Evolutionary conservation across 2,113 vertebrate genomes (phyloP), one percentile per base, ranked within the genome.

Genomic region (Panurus biarmicus): DNA sequence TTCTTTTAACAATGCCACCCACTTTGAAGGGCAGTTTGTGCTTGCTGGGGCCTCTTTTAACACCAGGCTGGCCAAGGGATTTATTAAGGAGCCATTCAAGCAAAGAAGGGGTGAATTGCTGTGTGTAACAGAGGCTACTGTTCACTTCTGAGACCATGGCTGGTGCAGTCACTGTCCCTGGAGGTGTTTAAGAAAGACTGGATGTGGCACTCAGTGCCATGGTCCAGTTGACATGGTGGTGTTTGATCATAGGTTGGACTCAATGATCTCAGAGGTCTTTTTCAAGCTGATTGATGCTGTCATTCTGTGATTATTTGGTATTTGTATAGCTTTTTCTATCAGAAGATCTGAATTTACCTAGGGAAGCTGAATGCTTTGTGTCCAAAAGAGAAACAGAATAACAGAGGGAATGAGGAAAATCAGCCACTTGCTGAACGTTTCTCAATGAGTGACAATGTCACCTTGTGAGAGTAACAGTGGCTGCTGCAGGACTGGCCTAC

Each of bases 1-100:
- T 92, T 88, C 88, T 93, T 94, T 74, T 51, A 83, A 79, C 74
- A 79, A 60, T 74, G 64, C 94, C 90, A 93, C 92, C 90, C 92
- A 86, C 83, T 70, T 74, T 2, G 83, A 85, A 77, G 60, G 42
- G 51, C 31, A 53, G 36, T 33, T 91, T 83, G 38, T 73, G 33
- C 58, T 35, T 56, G 36, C 78, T 83, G 71, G 25, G 60, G 58
- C 42, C 61, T 66, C 44, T 51, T 47, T 50, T 66, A 87, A 66
- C n/a, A 76, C 38, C 58, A 79, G 20, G 38, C 45, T 85, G 42
- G 16, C 78, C 54, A 35, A 76, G 29, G 45, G 60, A 70, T 25
- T 17, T 67, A 58, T 47, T 62, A 57, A 85, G 29, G 33, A 77
- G 58, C 57, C 36, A 72, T 76, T 93, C 51, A 85, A 72, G 23